These are phyloP conservation scores for Microctonus brassicae DNA, from an alignment of 2,888 invertebrate genomes.

Conservation along the genomic window DNA sequence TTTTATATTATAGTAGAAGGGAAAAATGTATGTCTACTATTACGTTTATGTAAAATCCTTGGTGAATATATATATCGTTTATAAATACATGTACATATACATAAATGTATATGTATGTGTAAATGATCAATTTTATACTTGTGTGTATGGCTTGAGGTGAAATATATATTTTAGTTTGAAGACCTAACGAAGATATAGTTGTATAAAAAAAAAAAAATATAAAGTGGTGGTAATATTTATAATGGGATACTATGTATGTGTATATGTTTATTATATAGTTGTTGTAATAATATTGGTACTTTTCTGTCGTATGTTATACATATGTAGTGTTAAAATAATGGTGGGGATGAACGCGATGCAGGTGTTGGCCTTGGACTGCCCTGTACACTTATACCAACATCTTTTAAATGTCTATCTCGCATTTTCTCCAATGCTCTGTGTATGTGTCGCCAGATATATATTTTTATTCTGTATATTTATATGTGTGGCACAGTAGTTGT, in stretches of 20 bases:
- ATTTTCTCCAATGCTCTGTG: neutral
- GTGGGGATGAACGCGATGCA: slow-evolving; percentile 58
- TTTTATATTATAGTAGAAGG: neutral
- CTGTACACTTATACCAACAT: slow-evolving; percentile 63
- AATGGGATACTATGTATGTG: neutral
- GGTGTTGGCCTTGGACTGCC: slow-evolving; percentile 67
- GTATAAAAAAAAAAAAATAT: neutral
- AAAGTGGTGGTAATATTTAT: neutral
- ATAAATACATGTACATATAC: neutral
- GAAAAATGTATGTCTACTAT: neutral
- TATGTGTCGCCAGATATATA: neutral
- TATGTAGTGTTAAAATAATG: slow-evolving; percentile 50
- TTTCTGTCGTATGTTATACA: slow-evolving; percentile 42
- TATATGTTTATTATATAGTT: neutral
- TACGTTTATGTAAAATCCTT: slow-evolving; percentile 1
- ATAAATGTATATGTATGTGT: neutral
- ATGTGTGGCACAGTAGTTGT: no score
- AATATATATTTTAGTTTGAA: neutral
- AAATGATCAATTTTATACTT: neutral
- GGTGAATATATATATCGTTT: neutral
- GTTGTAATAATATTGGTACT: neutral
- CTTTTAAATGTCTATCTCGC: slow-evolving; percentile 47
- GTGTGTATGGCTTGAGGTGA: neutral
- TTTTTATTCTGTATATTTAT: neutral
- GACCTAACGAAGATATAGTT: neutral